A percentile compares a stretch with the other conserved stretches of the same genome.
Evolutionary conservation across 2,888 invertebrate species (phyloP).

Genomic region (Apoda limacodes): DNA sequence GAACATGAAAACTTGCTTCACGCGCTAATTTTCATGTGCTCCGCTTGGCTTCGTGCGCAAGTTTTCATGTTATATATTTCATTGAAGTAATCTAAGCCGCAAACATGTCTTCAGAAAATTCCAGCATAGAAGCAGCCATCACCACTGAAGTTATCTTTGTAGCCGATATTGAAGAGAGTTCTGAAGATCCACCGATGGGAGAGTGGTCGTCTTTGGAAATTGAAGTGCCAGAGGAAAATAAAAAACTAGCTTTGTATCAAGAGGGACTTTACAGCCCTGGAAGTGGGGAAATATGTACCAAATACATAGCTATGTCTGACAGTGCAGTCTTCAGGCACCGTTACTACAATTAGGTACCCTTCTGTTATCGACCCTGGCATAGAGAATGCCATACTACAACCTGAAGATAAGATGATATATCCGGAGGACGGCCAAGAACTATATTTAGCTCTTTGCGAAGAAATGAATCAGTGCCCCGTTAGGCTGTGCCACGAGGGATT

Average conservation of each 20-base stretch:
- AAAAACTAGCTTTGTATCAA: constrained; percentile 25
- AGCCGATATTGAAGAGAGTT: constrained; percentile 26
- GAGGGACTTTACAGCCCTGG: constrained; percentile 36
- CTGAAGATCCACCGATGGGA: constrained; percentile 39
- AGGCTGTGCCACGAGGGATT: constrained; percentile 32
- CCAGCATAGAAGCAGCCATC: too few relatives aligned
- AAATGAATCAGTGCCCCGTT: constrained; percentile 39
- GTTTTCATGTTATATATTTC: too few relatives aligned
- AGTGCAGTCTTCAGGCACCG: constrained; percentile 40
- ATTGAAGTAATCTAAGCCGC: too few relatives aligned
- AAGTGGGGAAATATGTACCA: constrained; percentile 41
- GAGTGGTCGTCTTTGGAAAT: constrained; percentile 45
- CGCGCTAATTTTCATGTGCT: too few relatives aligned
- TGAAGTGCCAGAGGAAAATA: constrained; percentile 24
- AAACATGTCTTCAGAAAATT: too few relatives aligned
- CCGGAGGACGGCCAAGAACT: constrained; percentile 43
- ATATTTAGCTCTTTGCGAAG: constrained; percentile 39
- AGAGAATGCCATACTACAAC: constrained; percentile 29
- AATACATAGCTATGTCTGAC: constrained; percentile 36
- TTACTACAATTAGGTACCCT: constrained; percentile 46
- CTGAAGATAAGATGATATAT: constrained; percentile 27
- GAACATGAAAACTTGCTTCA: too few relatives aligned
- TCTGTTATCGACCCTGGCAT: constrained; percentile 47
- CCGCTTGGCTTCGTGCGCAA: too few relatives aligned
- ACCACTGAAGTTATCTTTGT: constrained; percentile 20